Conservation (phyloP, 2,113 vertebrate species). For the Fregetta grallaria region DNA sequence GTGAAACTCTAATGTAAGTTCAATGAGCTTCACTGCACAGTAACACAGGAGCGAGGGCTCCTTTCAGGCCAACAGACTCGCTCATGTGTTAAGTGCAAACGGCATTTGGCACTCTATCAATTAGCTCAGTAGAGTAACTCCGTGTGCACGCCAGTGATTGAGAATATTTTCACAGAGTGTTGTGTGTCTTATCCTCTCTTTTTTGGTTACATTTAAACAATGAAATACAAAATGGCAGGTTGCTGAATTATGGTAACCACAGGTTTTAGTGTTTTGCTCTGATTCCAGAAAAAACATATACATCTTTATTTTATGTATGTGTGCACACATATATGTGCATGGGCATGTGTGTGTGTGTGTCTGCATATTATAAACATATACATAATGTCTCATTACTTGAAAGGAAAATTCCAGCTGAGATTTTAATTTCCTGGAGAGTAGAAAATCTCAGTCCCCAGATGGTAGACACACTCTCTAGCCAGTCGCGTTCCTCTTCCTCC, state of each 20-base stretch:
- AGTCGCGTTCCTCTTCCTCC: neutral
- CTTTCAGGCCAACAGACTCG: fast-evolving
- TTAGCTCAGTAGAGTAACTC: neutral
- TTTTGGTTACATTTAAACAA: neutral
- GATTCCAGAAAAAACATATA: neutral
- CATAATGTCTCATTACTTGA: neutral
- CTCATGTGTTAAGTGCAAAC: neutral
- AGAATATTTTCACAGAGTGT: neutral
- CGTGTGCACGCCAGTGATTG: neutral
- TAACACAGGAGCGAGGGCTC: neutral
- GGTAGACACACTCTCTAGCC: neutral
- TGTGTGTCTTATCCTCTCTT: neutral
- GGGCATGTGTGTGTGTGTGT: neutral
- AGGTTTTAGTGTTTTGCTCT: neutral
- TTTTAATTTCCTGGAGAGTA: neutral
- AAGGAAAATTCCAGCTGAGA: neutral
- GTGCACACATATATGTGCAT: neutral
- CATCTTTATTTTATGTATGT: neutral
- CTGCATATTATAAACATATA: neutral
- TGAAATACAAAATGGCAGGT: neutral
- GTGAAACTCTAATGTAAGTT: neutral
- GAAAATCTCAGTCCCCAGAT: neutral
- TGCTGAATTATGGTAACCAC: neutral
- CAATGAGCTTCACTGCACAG: neutral
- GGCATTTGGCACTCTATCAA: neutral